Evolutionary conservation across 2,888 invertebrate species (phyloP).

Genomic region (Tiphia femorata): DNA sequence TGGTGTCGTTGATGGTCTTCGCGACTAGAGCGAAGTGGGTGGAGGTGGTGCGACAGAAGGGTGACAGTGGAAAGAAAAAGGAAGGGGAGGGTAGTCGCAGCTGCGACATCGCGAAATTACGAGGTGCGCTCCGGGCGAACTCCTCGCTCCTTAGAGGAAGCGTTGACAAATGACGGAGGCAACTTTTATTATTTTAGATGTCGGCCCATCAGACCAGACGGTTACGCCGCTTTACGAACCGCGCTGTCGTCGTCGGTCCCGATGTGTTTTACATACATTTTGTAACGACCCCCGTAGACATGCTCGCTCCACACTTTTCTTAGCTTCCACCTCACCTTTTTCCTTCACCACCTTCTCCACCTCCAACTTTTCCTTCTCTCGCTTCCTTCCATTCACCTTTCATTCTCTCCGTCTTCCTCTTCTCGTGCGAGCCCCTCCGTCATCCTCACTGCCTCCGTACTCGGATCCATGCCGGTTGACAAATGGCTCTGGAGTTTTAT

Average conservation of each 20-base stretch:
- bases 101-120: constrained; percentile 60
- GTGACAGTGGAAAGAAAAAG: neutral
- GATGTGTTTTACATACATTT: constrained; percentile 66
- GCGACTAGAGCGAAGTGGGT: neutral
- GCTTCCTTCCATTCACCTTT: no score
- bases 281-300: constrained; percentile 38
- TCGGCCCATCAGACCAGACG: constrained; percentile 53
- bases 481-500: constrained; percentile 65
- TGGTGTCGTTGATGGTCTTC: no score
- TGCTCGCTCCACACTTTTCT: constrained; percentile 15
- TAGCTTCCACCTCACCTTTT: neutral
- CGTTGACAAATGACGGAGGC: constrained; percentile 68
- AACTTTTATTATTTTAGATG: constrained; percentile 69
- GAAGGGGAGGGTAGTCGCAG: constrained; percentile 42
- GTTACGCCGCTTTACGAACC: constrained; percentile 45
- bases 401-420: neutral
- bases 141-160: constrained; percentile 47
- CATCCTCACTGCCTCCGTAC: neutral
- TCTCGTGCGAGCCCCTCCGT: no score
- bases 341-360: constrained; percentile 1
- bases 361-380: neutral
- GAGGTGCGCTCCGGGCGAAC: constrained; percentile 48
- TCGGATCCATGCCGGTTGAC: constrained; percentile 51
- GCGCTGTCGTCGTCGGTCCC: constrained; percentile 36
- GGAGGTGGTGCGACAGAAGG: neutral